Evolutionary conservation across 2,888 invertebrate species (phyloP).

Genomic region (Suillia variegata): DNA sequence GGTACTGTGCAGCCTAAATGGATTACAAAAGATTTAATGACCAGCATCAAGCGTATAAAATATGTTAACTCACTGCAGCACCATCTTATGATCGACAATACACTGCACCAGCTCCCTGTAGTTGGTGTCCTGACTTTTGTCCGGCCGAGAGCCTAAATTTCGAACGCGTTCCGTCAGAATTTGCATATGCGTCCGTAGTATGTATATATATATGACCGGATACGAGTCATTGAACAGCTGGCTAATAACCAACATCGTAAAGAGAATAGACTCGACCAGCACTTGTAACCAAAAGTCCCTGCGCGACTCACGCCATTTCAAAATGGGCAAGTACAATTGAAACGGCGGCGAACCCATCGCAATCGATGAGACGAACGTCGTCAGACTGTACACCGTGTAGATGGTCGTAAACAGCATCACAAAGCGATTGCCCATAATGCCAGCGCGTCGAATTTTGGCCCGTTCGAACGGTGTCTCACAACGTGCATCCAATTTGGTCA

Average conservation of each 20-base stretch:
- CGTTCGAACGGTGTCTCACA: slow-evolving; percentile 28
- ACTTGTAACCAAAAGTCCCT: slow-evolving; percentile 30
- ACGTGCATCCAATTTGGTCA: slow-evolving; percentile 32
- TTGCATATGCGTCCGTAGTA: slow-evolving; percentile 29
- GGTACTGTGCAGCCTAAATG: slow-evolving; percentile 18
- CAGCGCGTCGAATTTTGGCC: slow-evolving; percentile 21
- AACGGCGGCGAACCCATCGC: slow-evolving; percentile 30
- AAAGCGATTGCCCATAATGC: slow-evolving; percentile 30
- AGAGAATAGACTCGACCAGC: slow-evolving; percentile 27
- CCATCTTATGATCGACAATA: slow-evolving; percentile 32
- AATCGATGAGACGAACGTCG: slow-evolving; percentile 26
- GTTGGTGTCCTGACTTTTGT: neutral
- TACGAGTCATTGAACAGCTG: slow-evolving; percentile 33
- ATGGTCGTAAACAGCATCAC: slow-evolving; percentile 30
- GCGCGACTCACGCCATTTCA: slow-evolving; percentile 33
- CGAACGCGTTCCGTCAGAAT: slow-evolving; percentile 27
- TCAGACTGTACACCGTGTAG: slow-evolving; percentile 29
- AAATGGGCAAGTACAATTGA: slow-evolving; percentile 31
- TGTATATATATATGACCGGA: slow-evolving; percentile 32
- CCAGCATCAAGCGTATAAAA: neutral
- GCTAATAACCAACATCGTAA: slow-evolving; percentile 18
- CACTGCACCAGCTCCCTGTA: slow-evolving; percentile 26
- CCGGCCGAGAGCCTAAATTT: slow-evolving; percentile 14
- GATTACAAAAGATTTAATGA: no score
- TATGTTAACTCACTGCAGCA: slow-evolving; percentile 21